phyloP scores from a whole-genome alignment of 1,140 invertebrate species.

The Gryllus bimaculatus region DNA sequence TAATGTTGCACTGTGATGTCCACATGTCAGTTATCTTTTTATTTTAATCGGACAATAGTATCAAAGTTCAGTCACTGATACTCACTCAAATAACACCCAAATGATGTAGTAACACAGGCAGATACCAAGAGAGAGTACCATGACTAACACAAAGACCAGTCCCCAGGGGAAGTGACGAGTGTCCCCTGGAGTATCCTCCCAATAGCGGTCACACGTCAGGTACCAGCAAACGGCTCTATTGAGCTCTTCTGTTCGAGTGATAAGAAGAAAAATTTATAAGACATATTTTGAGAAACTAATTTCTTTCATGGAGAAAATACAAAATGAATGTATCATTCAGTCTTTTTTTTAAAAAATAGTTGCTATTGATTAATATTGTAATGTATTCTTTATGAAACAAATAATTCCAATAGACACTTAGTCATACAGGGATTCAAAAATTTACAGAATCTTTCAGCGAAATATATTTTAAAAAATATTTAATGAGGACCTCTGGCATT shows the following conservation, averaged over 20 bases:
- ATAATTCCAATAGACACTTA: no score
- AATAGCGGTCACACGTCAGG: constrained; percentile 82
- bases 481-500: no score
- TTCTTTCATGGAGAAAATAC: background rate
- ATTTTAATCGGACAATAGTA: no score
- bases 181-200: constrained; percentile 70
- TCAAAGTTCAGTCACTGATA: constrained; percentile 24
- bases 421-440: no score
- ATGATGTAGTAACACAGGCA: constrained; percentile 84
- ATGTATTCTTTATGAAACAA: no score
- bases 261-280: background rate
- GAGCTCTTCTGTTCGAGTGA: constrained; percentile 56
- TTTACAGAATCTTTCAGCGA: no score
- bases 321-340: background rate
- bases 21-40: no score
- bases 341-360: background rate
- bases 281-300: background rate
- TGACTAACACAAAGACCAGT: constrained; percentile 58
- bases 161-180: constrained; percentile 71
- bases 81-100: constrained; percentile 83
- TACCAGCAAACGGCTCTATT: constrained; percentile 84
- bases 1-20: no score
- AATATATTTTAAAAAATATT: no score
- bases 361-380: no score
- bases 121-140: constrained; percentile 66